phyloP scores from a whole-genome alignment of 2,797 vertebrate genomes.

The Lagorchestes hirsutus region DNA sequence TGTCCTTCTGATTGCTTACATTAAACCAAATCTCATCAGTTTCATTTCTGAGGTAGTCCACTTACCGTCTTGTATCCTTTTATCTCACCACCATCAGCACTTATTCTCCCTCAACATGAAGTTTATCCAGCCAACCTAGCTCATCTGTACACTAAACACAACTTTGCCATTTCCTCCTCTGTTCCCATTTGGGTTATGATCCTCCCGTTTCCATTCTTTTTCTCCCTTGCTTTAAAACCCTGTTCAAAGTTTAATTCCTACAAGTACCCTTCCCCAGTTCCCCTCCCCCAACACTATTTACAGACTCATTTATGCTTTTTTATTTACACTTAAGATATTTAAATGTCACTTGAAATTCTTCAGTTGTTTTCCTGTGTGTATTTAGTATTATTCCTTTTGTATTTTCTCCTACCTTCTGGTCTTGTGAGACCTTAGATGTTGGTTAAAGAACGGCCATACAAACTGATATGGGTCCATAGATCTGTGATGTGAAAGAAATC shows the following conservation, averaged over 20 bases:
- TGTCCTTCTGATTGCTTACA: constrained; percentile 30
- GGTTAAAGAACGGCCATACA: background rate
- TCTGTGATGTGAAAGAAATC: background rate
- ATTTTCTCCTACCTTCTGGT: no score
- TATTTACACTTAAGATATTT: background rate
- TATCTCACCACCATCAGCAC: constrained; percentile 32
- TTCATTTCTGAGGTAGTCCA: constrained; percentile 37
- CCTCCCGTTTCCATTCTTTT: background rate
- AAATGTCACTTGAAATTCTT: background rate
- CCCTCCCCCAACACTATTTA: background rate
- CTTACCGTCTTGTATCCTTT: constrained; percentile 48
- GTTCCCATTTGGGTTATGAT: background rate
- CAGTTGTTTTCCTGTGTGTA: background rate
- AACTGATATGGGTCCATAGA: background rate
- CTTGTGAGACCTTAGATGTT: background rate
- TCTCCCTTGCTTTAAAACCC: background rate
- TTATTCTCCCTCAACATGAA: constrained; percentile 29
- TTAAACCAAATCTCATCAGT: constrained; percentile 43
- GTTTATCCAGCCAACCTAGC: constrained; percentile 7
- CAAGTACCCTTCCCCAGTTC: background rate
- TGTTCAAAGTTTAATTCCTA: background rate
- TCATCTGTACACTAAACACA: constrained; percentile 48
- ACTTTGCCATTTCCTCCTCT: background rate
- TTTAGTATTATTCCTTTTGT: background rate
- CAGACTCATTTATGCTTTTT: background rate